Evolutionary conservation across 2,797 vertebrate genomes (phyloP).

Genomic region (Chloroceryle inda): DNA sequence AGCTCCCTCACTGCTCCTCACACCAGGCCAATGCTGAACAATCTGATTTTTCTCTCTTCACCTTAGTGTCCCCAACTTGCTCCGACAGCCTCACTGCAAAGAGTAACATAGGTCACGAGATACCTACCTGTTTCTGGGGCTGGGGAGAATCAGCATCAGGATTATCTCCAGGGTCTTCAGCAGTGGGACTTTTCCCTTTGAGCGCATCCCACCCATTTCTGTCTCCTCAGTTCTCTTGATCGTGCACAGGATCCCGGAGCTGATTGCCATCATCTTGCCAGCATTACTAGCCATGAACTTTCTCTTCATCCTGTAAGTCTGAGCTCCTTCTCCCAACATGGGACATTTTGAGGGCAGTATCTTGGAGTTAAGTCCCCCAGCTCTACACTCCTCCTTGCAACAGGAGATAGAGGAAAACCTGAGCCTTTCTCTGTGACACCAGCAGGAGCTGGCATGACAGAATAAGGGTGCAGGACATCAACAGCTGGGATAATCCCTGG

Average conservation of each 20-base stretch:
- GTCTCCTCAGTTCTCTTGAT: background rate
- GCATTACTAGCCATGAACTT: background rate
- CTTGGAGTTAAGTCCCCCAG: background rate
- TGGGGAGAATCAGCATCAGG: background rate
- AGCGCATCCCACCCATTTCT: background rate
- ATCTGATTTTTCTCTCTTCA: background rate
- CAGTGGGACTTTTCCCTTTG: background rate
- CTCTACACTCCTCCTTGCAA: background rate
- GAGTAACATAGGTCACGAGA: background rate
- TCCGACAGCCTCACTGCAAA: background rate
- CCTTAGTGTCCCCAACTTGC: background rate
- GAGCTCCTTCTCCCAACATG: background rate
- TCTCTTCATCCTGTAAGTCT: slow-evolving; percentile 1
- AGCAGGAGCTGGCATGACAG: background rate
- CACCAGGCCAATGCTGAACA: background rate
- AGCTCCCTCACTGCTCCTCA: background rate
- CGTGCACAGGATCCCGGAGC: background rate
- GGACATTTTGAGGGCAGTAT: background rate
- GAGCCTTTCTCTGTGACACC: background rate
- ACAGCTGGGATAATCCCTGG: background rate
- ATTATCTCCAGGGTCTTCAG: background rate
- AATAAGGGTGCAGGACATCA: background rate
- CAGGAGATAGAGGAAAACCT: background rate
- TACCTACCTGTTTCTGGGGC: background rate
- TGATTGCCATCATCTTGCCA: background rate